A percentile compares a stretch with the other conserved stretches of the same genome.
These are phyloP conservation scores for Xenotilapia longispinis DNA, from an alignment of 2,113 vertebrate genomes.

Conservation along the genomic window DNA sequence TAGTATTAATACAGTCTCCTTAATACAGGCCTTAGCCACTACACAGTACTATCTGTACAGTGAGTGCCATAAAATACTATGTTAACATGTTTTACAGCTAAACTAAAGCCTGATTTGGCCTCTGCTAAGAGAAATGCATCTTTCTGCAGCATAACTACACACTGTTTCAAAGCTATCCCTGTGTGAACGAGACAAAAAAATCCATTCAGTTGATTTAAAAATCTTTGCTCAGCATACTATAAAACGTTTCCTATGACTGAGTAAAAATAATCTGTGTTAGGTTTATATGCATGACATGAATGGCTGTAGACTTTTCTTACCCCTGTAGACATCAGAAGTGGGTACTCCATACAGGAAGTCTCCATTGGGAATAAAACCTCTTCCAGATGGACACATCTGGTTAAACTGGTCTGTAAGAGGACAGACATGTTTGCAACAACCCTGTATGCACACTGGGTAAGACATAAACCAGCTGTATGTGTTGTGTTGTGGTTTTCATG, in stretches of 20 bases:
- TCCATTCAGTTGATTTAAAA: neutral
- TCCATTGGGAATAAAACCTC: constrained; percentile 81
- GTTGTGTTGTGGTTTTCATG: neutral
- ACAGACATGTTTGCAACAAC: neutral
- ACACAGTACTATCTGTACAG: neutral
- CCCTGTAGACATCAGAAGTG: constrained; percentile 75
- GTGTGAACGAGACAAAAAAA: neutral
- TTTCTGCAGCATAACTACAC: neutral
- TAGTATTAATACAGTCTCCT: neutral
- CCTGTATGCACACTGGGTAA: neutral
- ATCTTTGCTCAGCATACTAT: neutral
- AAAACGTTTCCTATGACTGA: neutral
- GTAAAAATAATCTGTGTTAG: neutral
- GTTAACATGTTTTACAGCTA: neutral
- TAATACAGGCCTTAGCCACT: neutral
- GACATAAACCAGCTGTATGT: neutral
- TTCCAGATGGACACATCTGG: constrained; percentile 89
- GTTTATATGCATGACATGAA: no score
- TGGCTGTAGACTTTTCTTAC: constrained; percentile 31
- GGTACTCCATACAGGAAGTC: constrained; percentile 68
- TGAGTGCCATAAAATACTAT: neutral
- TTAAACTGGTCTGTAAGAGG: constrained; percentile 81
- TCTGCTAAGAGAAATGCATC: neutral
- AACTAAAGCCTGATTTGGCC: neutral
- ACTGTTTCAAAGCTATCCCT: neutral